Percentiles rank a stretch among this genome's conserved stretches.
Evolutionary conservation across 2,797 vertebrate genomes (phyloP).

Genomic region (Cyprinella venusta): DNA sequence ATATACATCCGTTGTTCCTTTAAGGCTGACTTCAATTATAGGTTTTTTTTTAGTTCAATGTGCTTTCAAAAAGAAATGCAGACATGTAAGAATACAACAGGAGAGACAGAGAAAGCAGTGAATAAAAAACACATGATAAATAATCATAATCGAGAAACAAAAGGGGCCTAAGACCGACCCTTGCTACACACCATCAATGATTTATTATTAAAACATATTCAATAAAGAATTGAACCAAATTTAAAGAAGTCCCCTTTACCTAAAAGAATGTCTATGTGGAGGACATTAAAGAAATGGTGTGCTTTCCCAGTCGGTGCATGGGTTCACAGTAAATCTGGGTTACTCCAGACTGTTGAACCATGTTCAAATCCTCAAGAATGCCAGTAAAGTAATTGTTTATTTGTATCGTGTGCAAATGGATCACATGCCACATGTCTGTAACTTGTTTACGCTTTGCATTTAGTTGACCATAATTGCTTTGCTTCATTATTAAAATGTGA

Average conservation of each 20-base stretch:
- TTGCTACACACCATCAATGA: background rate
- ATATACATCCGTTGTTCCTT: background rate
- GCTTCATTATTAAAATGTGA: conserved; percentile 35
- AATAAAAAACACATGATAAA: background rate
- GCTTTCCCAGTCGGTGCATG: conserved; percentile 18
- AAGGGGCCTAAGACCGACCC: background rate
- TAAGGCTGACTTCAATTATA: background rate
- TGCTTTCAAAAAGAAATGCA: background rate
- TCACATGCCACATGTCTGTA: conserved; percentile 34
- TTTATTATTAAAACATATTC: background rate
- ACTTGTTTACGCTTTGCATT: conserved; percentile 30
- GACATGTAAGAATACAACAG: background rate
- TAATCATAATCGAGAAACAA: background rate
- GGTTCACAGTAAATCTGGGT: conserved; percentile 19
- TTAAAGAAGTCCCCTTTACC: background rate
- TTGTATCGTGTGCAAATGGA: conserved; percentile 13
- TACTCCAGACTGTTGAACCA: conserved; percentile 22
- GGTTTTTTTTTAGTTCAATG: background rate
- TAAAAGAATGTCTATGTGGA: background rate
- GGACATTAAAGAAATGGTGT: background rate
- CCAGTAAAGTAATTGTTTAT: conserved; percentile 23
- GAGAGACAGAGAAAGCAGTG: background rate
- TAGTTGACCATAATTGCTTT: conserved; percentile 34
- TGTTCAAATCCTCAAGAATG: conserved; percentile 29
- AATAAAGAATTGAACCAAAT: background rate